Percentiles rank a stretch among this genome's conserved stretches.
phyloP scores from a whole-genome alignment of 2,797 vertebrate species.

The Monodelphis domestica region DNA sequence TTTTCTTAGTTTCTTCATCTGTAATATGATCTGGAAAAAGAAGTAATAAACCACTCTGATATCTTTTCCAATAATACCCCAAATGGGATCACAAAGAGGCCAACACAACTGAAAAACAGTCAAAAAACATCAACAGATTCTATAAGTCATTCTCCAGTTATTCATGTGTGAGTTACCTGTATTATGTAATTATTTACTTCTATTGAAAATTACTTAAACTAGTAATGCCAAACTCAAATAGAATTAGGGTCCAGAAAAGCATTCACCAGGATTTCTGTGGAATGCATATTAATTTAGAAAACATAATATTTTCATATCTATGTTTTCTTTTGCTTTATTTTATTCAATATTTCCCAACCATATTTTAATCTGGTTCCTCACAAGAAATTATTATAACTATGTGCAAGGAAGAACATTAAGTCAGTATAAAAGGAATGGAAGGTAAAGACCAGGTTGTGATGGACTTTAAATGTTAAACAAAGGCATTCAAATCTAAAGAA shows the following conservation, averaged over 20 bases:
- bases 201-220: not conserved
- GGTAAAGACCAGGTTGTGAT: not conserved
- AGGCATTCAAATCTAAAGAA: not conserved
- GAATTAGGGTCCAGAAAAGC: not conserved
- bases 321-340: not conserved
- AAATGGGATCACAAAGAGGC: too few species aligned
- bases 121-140: too few species aligned
- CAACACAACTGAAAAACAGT: too few species aligned
- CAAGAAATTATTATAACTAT: accelerated
- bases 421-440: not conserved
- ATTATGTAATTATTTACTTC: not conserved
- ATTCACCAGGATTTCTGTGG: not conserved
- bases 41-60: too few species aligned
- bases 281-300: not conserved
- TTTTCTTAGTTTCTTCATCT: too few species aligned
- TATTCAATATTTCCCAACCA: not conserved
- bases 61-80: too few species aligned
- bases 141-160: not conserved
- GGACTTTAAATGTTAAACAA: too few species aligned
- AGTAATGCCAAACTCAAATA: not conserved
- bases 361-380: not conserved
- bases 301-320: not conserved
- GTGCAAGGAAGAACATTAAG: too few species aligned
- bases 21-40: too few species aligned
- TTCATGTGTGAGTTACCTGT: not conserved